These are phyloP conservation scores for Axinella damicornis DNA, from an alignment of 37 sponge, comb jelly and placozoan genomes.

Conservation along the genomic window DNA sequence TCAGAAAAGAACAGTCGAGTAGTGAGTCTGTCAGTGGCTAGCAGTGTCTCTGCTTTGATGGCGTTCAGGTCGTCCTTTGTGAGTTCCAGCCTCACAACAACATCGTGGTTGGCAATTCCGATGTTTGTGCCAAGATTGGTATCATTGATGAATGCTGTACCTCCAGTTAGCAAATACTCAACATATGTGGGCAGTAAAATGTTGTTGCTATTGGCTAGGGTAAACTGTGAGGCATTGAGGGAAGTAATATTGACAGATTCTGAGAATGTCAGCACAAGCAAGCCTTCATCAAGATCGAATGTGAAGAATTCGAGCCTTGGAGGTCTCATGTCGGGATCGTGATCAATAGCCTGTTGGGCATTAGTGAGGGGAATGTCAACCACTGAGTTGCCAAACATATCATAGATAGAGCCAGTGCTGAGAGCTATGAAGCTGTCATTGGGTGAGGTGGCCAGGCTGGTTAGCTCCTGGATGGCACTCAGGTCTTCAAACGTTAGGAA, in stretches of 20 bases:
- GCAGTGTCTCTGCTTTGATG: conserved; percentile 58
- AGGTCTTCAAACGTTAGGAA: conserved; percentile 72
- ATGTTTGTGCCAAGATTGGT: conserved; percentile 34
- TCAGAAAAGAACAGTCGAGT: conserved; percentile 68
- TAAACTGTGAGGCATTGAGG: conserved; percentile 48
- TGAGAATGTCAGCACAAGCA: conserved; percentile 65
- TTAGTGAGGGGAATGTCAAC: conserved; percentile 28
- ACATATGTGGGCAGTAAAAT: conserved; percentile 6
- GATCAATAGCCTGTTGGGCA: conserved; percentile 41
- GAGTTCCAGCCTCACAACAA: conserved; percentile 55
- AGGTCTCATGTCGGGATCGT: conserved; percentile 52
- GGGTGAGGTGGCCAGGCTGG: conserved; percentile 44
- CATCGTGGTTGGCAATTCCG: conserved; percentile 67
- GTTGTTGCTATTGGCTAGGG: conserved; percentile 36
- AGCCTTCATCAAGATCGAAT: conserved; percentile 75
- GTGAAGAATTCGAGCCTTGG: conserved; percentile 64
- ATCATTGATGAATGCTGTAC: conserved; percentile 59
- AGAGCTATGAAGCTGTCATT: conserved; percentile 62
- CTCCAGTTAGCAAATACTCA: conserved; percentile 78
- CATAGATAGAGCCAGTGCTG: conserved; percentile 55
- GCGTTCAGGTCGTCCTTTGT: conserved; percentile 67
- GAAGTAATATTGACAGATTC: conserved; percentile 71
- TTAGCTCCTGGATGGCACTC: conserved; percentile 59
- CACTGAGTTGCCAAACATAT: conserved; percentile 68
- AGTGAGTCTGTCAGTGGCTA: conserved; percentile 48